These are phyloP conservation scores for Mergus octosetaceus DNA, from an alignment of 2,797 vertebrate genomes.

Conservation along the genomic window DNA sequence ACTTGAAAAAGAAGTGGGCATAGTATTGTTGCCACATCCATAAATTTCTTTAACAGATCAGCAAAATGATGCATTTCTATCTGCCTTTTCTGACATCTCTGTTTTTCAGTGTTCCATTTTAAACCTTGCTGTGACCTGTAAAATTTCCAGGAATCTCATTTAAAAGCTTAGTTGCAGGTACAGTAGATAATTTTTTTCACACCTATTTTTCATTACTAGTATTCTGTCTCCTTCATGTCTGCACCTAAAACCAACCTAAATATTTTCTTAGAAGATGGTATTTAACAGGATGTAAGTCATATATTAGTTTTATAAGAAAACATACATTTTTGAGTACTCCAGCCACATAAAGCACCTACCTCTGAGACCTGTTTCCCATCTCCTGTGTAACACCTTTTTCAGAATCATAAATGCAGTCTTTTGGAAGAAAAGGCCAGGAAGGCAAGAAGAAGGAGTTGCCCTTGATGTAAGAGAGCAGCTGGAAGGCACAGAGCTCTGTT, in stretches of 20 bases:
- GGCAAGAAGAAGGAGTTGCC: not conserved
- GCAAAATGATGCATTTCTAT: constrained; percentile 23
- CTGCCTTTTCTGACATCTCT: constrained; percentile 28
- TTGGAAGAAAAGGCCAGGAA: not conserved
- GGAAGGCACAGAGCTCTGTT: not conserved
- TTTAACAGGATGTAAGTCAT: constrained; percentile 68
- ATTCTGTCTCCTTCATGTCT: constrained; percentile 59
- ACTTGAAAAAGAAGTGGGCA: constrained; percentile 21
- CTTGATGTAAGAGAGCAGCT: not conserved
- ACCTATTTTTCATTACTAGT: constrained; percentile 63
- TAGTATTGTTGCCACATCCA: constrained; percentile 24
- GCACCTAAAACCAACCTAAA: constrained; percentile 65
- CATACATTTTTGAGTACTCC: constrained; percentile 61
- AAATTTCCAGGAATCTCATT: constrained; percentile 43
- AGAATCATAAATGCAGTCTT: not conserved
- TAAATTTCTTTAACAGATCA: constrained; percentile 29
- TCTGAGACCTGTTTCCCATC: constrained; percentile 25
- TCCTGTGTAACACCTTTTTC: constrained; percentile 18
- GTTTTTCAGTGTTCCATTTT: constrained; percentile 4
- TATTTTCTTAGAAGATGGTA: constrained; percentile 71
- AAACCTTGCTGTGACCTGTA: constrained; percentile 28
- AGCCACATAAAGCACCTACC: constrained; percentile 49
- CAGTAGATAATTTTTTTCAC: constrained; percentile 38
- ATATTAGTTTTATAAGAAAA: constrained; percentile 66
- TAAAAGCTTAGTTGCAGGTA: constrained; percentile 60